phyloP scores from a whole-genome alignment of 2,888 invertebrate genomes.

The Microdon myrmicae region DNA sequence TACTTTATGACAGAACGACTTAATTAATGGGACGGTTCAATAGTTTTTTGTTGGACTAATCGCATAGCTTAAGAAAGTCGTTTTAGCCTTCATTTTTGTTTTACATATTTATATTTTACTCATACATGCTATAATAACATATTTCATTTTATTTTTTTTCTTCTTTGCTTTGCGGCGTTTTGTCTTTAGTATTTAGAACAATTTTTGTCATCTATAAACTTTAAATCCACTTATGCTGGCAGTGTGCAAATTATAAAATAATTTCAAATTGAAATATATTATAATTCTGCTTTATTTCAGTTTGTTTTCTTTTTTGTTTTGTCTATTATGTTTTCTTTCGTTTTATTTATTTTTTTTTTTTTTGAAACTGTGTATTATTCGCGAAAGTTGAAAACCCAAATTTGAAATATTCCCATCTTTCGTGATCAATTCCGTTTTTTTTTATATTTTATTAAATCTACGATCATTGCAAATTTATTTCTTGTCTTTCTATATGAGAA shows the following conservation, averaged over 20 bases:
- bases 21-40: slow-evolving; percentile 47
- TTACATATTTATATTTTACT: slow-evolving; percentile 10
- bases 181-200: slow-evolving; percentile 16
- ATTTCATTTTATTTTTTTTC: too few species aligned
- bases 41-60: slow-evolving; percentile 33
- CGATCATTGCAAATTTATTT: slow-evolving; percentile 29
- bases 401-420: background rate
- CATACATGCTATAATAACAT: slow-evolving; percentile 41
- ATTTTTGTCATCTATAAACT: slow-evolving; percentile 6
- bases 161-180: too few species aligned
- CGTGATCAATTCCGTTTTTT: slow-evolving; percentile 3
- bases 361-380: slow-evolving; percentile 1
- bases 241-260: slow-evolving; percentile 46
- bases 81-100: slow-evolving; percentile 13
- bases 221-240: slow-evolving; percentile 45
- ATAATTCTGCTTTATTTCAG: slow-evolving; percentile 2
- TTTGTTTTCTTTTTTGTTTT: too few species aligned
- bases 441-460: slow-evolving; percentile 8
- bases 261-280: slow-evolving; percentile 17
- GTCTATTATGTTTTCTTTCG: too few species aligned
- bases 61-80: slow-evolving; percentile 24
- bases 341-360: slow-evolving; percentile 19
- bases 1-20: too few species aligned
- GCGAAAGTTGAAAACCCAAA: too few species aligned
- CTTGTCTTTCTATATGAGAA: too few species aligned